Evolutionary conservation across 2,888 invertebrate species (phyloP), one percentile per base, ranked within the genome.

Genomic region (Spodoptera exigua): DNA sequence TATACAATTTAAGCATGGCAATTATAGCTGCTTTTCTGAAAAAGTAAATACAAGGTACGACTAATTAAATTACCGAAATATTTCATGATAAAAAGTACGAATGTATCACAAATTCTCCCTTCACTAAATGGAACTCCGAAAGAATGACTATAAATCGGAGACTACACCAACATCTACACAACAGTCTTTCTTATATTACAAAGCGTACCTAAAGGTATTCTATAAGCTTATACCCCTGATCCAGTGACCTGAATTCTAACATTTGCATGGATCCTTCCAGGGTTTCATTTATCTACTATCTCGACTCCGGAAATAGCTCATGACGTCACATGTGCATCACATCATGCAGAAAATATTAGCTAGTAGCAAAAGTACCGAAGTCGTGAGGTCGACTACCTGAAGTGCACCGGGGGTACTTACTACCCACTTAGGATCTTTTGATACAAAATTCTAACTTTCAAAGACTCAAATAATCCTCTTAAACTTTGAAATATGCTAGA

Each of bases 401-500:
- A 34, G 21, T 21, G 13, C 17, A 27, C 27, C 32, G 9, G 0
- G n/a, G 36, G 32, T 63, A 63, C 43, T 54, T 13, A 55, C 16
- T 44, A 21, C 64, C 43, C 16, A 12, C 9, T 12, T 21, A 21
- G 12, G 2, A 39, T 57, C 36, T 45, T 36, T 64, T 40, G 32
- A 34, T 47, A 13, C 10, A 32, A 65, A 37, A 66, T 48, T 48
- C 34, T 1, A 43, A 57, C 13, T 34, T 44, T 45, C 10, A 64
- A 45, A 49, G 14, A 2, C 4, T 9, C 13, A 34, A 4, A 16
- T 48, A 66, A 62, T 62, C 36, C 36, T 37, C 35, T 64, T 35
- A 64, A 44, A 63, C 17, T 44, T 21, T 53, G 5, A 62, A 66
- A 56, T 41, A 62, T 70, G 12, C 34, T 35, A 51, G 65, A 21